These are phyloP conservation scores for Caretta caretta DNA, from an alignment of 2,113 vertebrate genomes.

Conservation along the genomic window DNA sequence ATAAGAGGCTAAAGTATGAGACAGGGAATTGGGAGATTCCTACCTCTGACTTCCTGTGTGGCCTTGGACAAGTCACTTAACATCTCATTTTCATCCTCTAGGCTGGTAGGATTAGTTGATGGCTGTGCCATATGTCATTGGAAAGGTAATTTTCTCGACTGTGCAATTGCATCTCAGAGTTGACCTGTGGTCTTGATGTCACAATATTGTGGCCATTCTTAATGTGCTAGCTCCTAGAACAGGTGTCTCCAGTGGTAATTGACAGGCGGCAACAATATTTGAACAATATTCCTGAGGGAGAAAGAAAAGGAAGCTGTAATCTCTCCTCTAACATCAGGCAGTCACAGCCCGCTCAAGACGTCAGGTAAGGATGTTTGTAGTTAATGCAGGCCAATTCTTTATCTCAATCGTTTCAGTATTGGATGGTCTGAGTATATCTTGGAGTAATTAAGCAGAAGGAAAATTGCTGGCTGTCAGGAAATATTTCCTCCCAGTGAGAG, in stretches of 20 bases:
- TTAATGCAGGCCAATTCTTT: neutral
- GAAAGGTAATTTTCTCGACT: neutral
- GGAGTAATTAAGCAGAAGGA: slow-evolving; percentile 29
- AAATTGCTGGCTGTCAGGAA: slow-evolving; percentile 43
- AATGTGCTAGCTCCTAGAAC: neutral
- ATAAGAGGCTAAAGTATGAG: neutral
- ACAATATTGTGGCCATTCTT: neutral
- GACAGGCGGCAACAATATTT: neutral
- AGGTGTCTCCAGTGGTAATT: neutral
- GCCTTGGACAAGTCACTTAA: neutral
- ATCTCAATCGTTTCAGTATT: rapidly evolving
- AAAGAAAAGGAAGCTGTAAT: neutral
- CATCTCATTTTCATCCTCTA: neutral
- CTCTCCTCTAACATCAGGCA: neutral
- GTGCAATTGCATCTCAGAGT: neutral
- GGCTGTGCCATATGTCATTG: neutral
- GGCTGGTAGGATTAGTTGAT: neutral
- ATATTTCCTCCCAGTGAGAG: neutral
- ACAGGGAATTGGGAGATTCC: neutral
- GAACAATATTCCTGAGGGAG: neutral
- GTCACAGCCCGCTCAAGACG: neutral
- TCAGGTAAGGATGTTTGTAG: neutral
- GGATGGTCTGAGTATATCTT: rapidly evolving
- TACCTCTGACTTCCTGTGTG: neutral
- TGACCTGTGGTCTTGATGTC: neutral